Evolutionary conservation across 92 coral and sea anemone genomes (phyloP).

Genomic region (Umimayanthus chanpuru): DNA sequence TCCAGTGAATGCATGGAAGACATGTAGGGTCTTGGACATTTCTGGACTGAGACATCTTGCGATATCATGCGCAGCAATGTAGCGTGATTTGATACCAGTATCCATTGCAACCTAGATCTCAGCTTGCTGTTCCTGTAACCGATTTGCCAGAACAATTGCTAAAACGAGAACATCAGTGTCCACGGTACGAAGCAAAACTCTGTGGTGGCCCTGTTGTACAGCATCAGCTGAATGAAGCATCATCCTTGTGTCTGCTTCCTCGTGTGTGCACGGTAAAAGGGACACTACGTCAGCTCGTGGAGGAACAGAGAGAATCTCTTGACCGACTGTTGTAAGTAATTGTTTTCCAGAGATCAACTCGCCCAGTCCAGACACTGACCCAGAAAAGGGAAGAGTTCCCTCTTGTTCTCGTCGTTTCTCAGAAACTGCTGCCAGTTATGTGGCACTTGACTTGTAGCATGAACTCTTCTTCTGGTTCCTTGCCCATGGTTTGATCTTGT

Average conservation of each 20-base stretch:
- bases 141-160: slow-evolving; percentile 21
- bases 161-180: slow-evolving; percentile 66
- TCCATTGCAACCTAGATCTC: slow-evolving; percentile 69
- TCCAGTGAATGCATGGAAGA: slow-evolving; percentile 72
- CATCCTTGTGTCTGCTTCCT: slow-evolving; percentile 65
- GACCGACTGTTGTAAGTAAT: slow-evolving; percentile 27
- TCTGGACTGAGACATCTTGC: slow-evolving; percentile 48
- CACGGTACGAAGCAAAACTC: slow-evolving; percentile 53
- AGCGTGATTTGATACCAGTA: slow-evolving; percentile 45
- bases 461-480: slow-evolving; percentile 55
- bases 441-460: slow-evolving; percentile 42
- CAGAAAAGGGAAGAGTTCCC: not conserved
- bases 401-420: slow-evolving; percentile 9
- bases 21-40: slow-evolving; percentile 49
- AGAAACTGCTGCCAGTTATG: slow-evolving; percentile 53
- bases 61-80: slow-evolving; percentile 52
- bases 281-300: slow-evolving; percentile 23
- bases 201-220: slow-evolving; percentile 40
- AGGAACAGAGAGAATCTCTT: slow-evolving; percentile 37
- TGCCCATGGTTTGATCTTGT: slow-evolving; percentile 48
- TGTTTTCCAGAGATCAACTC: not conserved
- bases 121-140: slow-evolving; percentile 8
- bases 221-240: slow-evolving; percentile 56
- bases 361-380: not conserved
- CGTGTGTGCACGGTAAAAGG: slow-evolving; percentile 44